Evolutionary conservation across 2,888 invertebrate species (phyloP).

Genomic region (Oasisia sp.): DNA sequence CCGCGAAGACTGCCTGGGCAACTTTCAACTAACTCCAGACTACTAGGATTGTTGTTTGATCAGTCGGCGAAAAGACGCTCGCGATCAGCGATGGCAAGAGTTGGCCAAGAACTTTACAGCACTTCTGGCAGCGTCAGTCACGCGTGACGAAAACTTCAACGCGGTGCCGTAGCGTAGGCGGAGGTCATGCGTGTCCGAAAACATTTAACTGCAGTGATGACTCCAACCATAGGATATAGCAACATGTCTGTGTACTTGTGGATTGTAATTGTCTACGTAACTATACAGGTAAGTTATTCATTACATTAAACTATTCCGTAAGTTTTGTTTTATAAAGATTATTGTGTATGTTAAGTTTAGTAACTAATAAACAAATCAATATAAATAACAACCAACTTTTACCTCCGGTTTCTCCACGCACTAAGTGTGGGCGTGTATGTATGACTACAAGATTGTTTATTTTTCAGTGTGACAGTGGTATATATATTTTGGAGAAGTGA

Average conservation of each 20-base stretch:
- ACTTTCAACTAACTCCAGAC: not conserved
- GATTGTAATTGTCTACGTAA: slow-evolving; percentile 6
- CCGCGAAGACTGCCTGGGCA: not conserved
- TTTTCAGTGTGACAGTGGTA: not conserved
- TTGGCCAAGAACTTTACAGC: not conserved
- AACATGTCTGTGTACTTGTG: not conserved
- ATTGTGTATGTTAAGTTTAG: not conserved
- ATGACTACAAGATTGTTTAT: not conserved
- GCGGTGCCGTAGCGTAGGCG: not conserved
- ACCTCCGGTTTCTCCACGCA: not conserved
- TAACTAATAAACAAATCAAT: not conserved
- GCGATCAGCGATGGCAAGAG: slow-evolving; percentile 9
- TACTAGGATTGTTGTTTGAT: not conserved
- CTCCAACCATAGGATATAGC: not conserved
- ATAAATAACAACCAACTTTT: not conserved
- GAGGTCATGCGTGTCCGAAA: not conserved
- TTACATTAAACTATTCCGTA: not conserved
- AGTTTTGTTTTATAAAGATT: not conserved
- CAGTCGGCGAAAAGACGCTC: not conserved
- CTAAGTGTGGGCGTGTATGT: not conserved
- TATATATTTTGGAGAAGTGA: not conserved
- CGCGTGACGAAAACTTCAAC: not conserved
- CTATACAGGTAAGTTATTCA: not conserved
- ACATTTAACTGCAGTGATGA: not conserved
- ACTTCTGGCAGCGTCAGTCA: not conserved